phyloP scores from a whole-genome alignment of 1,140 invertebrate species.

The Ylistrum balloti region DNA sequence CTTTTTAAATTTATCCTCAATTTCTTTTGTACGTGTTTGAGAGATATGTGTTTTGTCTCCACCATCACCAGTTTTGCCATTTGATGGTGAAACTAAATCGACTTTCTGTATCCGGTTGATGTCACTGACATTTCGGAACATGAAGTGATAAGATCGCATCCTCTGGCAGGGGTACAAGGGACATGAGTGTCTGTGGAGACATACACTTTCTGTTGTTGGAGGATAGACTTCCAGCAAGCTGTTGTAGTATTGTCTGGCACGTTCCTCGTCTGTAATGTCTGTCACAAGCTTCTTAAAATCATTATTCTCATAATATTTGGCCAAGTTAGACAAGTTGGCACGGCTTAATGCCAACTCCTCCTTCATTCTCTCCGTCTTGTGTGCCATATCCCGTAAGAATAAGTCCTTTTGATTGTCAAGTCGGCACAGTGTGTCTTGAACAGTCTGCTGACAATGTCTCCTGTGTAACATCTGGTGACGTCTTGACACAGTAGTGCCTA shows the following conservation, averaged over 20 bases:
- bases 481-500: background rate
- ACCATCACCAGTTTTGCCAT: background rate
- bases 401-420: background rate
- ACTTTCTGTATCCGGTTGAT: background rate
- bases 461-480: background rate
- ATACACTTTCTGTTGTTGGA: background rate
- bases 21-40: background rate
- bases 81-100: background rate
- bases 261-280: background rate
- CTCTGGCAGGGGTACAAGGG: background rate
- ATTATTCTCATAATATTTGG: background rate
- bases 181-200: background rate
- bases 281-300: background rate
- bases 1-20: background rate
- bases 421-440: background rate
- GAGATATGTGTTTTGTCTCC: background rate
- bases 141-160: background rate
- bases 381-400: background rate
- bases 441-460: background rate
- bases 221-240: background rate
- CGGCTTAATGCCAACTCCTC: background rate
- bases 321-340: background rate
- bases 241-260: background rate
- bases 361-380: background rate
- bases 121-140: conserved; percentile 10